phyloP scores from a whole-genome alignment of 2,888 invertebrate genomes.

The Meganola albula region DNA sequence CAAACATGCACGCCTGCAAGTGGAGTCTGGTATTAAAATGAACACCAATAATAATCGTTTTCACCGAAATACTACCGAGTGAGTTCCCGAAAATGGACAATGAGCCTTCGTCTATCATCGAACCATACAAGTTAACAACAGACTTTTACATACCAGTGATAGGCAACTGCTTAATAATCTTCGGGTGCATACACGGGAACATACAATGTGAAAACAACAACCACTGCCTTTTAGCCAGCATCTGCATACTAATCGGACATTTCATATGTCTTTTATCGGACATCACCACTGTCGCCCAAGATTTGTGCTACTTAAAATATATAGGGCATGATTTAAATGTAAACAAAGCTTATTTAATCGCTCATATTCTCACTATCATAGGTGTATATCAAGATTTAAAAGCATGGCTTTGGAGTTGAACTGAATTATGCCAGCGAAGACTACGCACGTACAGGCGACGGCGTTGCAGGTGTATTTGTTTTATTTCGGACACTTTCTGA shows the following conservation, averaged over 20 bases:
- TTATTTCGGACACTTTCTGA: constrained; percentile 51
- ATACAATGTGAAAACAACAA: constrained; percentile 19
- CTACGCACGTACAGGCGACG: no score
- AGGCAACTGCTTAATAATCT: constrained; percentile 31
- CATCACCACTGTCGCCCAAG: constrained; percentile 21
- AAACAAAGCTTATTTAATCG: constrained; percentile 34
- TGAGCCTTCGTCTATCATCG: constrained; percentile 14
- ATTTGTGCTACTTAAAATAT: constrained; percentile 24
- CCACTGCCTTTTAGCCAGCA: constrained; percentile 24
- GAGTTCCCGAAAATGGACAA: no score
- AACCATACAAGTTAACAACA: constrained; percentile 23
- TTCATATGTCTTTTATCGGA: constrained; percentile 31
- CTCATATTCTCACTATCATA: constrained; percentile 37
- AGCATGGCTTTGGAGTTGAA: constrained; percentile 14
- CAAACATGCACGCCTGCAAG: no score
- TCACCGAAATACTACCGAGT: no score
- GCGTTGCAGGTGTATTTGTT: constrained; percentile 46
- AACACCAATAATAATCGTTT: no score
- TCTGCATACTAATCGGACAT: constrained; percentile 34
- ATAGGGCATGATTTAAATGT: constrained; percentile 21
- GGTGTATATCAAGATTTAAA: constrained; percentile 40
- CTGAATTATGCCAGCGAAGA: no score
- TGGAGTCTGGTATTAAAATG: no score
- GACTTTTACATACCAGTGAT: constrained; percentile 34
- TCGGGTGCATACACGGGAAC: constrained; percentile 35